These are phyloP conservation scores for Phenganax subtilis DNA, from an alignment of 92 coral and sea anemone species.

Conservation along the genomic window DNA sequence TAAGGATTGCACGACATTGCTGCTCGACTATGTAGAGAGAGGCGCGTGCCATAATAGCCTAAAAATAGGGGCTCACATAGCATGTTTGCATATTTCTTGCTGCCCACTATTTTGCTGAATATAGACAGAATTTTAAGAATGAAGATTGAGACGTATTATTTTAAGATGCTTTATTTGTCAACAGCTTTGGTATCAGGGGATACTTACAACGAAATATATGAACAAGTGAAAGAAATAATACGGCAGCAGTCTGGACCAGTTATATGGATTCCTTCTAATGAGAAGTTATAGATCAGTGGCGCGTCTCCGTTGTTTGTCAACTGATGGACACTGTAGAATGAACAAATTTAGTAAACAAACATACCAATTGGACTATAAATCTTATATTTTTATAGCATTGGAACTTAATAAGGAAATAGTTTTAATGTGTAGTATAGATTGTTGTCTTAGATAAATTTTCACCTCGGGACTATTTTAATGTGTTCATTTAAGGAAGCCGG, in stretches of 20 bases:
- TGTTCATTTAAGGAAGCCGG: too few species aligned
- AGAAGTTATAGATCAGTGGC: conserved; percentile 56
- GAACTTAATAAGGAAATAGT: conserved; percentile 3
- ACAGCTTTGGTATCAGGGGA: conserved; percentile 92
- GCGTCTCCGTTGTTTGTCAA: neutral
- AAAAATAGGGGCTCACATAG: too few species aligned
- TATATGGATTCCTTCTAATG: conserved; percentile 98
- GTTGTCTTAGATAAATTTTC: neutral
- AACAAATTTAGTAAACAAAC: neutral
- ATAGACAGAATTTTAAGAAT: too few species aligned
- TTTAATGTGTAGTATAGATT: neutral
- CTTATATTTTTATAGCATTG: conserved; percentile 25
- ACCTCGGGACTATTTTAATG: too few species aligned
- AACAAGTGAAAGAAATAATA: conserved; percentile 75
- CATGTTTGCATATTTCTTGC: too few species aligned
- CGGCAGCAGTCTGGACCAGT: conserved; percentile 99
- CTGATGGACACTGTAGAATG: conserved; percentile 27
- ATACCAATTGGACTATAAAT: neutral
- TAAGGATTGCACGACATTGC: too few species aligned
- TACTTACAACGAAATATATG: conserved; percentile 86
- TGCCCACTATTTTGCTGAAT: too few species aligned
- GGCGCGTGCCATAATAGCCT: too few species aligned
- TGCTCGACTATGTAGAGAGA: too few species aligned
- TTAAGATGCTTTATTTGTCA: conserved; percentile 2
- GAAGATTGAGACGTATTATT: neutral